A percentile compares a stretch with the other conserved stretches of the same genome.
Conservation (phyloP, 2,888 invertebrate genomes). For the Tromatobia lineatoria region DNA sequence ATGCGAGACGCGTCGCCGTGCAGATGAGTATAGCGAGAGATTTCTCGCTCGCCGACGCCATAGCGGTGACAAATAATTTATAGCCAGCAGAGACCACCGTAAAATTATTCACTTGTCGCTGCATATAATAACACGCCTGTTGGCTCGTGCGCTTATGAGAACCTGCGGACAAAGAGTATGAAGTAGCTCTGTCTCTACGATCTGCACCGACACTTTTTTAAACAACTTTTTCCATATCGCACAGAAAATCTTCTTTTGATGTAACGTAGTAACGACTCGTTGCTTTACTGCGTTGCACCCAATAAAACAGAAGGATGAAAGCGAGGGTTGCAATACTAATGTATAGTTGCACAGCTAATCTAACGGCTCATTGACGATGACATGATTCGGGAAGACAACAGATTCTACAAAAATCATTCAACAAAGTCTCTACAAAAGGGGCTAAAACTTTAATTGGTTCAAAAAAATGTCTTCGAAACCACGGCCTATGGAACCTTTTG, state of each 20-base stretch:
- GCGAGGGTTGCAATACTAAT: background rate
- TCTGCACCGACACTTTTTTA: background rate
- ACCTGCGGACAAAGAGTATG: slow-evolving; percentile 5
- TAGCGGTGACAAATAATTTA: slow-evolving; percentile 74
- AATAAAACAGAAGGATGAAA: background rate
- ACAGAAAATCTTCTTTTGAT: background rate
- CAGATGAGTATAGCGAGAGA: slow-evolving; percentile 68
- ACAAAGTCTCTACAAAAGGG: too few relatives aligned
- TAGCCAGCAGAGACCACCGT: slow-evolving; percentile 71
- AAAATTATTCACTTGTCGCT: slow-evolving; percentile 76
- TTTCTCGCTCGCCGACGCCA: slow-evolving; percentile 39
- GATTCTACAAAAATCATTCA: too few relatives aligned
- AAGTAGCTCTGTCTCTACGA: slow-evolving; percentile 31
- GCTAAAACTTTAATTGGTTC: too few relatives aligned
- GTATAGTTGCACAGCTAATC: background rate
- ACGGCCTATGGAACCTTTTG: too few relatives aligned
- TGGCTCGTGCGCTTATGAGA: slow-evolving; percentile 32
- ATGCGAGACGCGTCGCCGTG: slow-evolving; percentile 70
- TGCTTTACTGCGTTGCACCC: background rate
- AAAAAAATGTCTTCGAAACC: too few relatives aligned
- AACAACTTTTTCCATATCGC: background rate
- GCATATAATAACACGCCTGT: slow-evolving; percentile 70
- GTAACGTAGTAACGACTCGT: background rate
- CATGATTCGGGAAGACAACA: background rate
- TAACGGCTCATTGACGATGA: background rate